Percentiles rank a stretch among this genome's conserved stretches.
Evolutionary conservation across 1,140 invertebrate genomes (phyloP).

Genomic region (Pissodes strobi): DNA sequence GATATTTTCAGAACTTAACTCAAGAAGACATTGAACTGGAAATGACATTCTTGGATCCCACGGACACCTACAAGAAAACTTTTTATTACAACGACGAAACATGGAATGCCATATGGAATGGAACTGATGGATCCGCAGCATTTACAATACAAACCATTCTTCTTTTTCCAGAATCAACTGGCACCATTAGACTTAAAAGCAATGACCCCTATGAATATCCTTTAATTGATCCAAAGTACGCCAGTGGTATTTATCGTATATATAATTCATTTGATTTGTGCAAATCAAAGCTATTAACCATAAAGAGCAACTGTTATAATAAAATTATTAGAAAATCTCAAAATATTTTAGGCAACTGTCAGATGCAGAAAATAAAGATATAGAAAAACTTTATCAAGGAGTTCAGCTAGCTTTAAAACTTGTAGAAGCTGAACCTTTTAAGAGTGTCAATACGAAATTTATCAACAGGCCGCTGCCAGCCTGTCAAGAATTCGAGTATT

Average conservation of each 20-base stretch:
- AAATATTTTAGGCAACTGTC: slow-evolving; percentile 53
- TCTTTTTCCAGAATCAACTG: slow-evolving; percentile 74
- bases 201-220: slow-evolving; percentile 77
- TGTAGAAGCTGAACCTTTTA: slow-evolving; percentile 38
- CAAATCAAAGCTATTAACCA: too few species aligned
- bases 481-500: slow-evolving; percentile 38
- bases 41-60: slow-evolving; percentile 28
- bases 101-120: slow-evolving; percentile 35
- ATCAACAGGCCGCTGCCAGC: slow-evolving; percentile 36
- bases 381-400: slow-evolving; percentile 40
- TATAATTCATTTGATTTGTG: too few species aligned
- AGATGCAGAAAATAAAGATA: slow-evolving; percentile 57
- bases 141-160: slow-evolving; percentile 33
- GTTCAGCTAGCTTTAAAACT: slow-evolving; percentile 37
- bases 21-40: slow-evolving; percentile 38
- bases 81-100: slow-evolving; percentile 36
- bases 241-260: too few species aligned
- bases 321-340: too few species aligned
- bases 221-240: slow-evolving; percentile 68
- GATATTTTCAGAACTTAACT: too few species aligned
- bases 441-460: slow-evolving; percentile 36
- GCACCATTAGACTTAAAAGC: slow-evolving; percentile 68
- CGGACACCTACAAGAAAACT: slow-evolving; percentile 24
- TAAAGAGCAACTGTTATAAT: too few species aligned
- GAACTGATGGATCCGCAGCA: slow-evolving; percentile 12